phyloP scores from a whole-genome alignment of 1,140 invertebrate species.

The Odontomachus brunneus region DNA sequence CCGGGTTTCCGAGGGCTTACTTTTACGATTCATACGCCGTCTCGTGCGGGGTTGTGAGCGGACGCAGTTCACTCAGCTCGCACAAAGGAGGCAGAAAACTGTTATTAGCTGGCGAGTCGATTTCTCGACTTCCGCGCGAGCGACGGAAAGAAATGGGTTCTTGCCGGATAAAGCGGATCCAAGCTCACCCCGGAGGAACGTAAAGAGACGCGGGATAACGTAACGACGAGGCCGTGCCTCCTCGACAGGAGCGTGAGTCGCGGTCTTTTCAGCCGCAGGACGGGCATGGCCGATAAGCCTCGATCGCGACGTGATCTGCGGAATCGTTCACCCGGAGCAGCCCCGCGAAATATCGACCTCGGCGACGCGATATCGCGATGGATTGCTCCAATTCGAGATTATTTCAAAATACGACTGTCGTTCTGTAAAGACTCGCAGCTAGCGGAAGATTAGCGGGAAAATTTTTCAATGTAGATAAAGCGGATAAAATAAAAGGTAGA shows the following conservation, averaged over 20 bases:
- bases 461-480: no score
- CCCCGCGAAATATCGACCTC: not conserved
- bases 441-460: no score
- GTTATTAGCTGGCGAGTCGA: slow-evolving; percentile 7
- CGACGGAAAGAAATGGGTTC: slow-evolving; percentile 10
- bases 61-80: slow-evolving; percentile 17
- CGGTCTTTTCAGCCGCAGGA: not conserved
- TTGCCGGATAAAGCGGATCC: slow-evolving; percentile 3
- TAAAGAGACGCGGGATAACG: not conserved
- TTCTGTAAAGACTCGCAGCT: no score
- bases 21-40: slow-evolving; percentile 31
- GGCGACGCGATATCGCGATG: not conserved
- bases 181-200: not conserved
- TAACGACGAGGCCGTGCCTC: not conserved
- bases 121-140: not conserved
- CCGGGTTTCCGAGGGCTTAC: slow-evolving; percentile 13
- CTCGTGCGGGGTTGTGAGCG: not conserved
- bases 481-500: no score
- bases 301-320: not conserved
- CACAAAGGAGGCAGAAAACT: slow-evolving; percentile 15
- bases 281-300: not conserved
- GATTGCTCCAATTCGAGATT: no score
- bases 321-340: not conserved
- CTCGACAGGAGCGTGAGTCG: no score
- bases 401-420: no score